Evolutionary conservation across 2,888 invertebrate species (phyloP).

Genomic region (Volucella inanis): DNA sequence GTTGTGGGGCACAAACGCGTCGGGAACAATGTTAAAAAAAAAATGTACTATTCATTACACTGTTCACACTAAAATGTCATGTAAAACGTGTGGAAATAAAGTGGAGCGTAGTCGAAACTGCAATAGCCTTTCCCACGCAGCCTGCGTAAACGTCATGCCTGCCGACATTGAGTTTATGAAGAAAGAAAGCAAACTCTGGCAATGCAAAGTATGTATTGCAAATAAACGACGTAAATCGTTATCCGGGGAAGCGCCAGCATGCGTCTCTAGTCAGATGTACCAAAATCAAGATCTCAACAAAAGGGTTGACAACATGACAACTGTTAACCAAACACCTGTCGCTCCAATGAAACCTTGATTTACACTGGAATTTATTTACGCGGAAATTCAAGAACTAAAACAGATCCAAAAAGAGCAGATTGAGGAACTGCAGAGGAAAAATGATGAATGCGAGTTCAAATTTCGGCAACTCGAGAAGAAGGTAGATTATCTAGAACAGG

Average conservation of each 20-base stretch:
- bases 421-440: conserved; percentile 10
- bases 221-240: conserved; percentile 9
- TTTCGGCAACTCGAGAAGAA: conserved; percentile 5
- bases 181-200: conserved; percentile 28
- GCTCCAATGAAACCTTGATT: conserved; percentile 3
- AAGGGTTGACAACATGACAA: not conserved
- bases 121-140: too few species aligned
- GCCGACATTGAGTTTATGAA: conserved; percentile 33
- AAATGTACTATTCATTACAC: too few species aligned
- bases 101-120: too few species aligned
- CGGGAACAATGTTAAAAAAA: too few species aligned
- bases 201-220: conserved; percentile 8
- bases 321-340: conserved; percentile 6
- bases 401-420: conserved; percentile 7
- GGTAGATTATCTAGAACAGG: too few species aligned
- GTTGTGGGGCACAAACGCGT: too few species aligned
- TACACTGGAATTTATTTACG: conserved; percentile 21
- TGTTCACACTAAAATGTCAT: too few species aligned
- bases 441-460: not conserved
- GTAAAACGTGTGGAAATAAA: too few species aligned
- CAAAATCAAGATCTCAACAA: conserved; percentile 1
- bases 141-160: conserved; percentile 17
- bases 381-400: conserved; percentile 18
- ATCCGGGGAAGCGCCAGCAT: conserved; percentile 23
- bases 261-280: too few species aligned